These are phyloP conservation scores for Orchesella flavescens DNA, from an alignment of 2,888 invertebrate genomes.

Conservation along the genomic window DNA sequence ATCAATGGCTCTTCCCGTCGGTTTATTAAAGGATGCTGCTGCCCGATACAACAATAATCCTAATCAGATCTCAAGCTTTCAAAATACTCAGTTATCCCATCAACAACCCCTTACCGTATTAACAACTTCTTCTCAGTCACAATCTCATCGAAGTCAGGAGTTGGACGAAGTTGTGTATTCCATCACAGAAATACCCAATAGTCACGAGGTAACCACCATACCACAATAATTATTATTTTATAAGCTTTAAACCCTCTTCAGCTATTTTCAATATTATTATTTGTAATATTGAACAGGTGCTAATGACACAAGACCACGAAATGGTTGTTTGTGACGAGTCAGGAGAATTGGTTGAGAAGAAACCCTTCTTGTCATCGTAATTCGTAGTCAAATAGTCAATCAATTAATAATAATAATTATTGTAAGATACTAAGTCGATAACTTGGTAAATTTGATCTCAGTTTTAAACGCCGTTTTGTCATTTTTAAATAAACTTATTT, in stretches of 20 bases:
- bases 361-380: slow-evolving; percentile 17
- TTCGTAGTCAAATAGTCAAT: too few species aligned
- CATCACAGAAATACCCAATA: slow-evolving; percentile 58
- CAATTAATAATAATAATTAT: too few species aligned
- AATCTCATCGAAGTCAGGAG: slow-evolving; percentile 20
- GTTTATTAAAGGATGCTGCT: slow-evolving; percentile 11
- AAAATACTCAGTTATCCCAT: not conserved
- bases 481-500: too few species aligned
- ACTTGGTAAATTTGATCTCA: too few species aligned
- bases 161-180: slow-evolving; percentile 67
- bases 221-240: too few species aligned
- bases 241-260: too few species aligned
- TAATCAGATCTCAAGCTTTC: slow-evolving; percentile 11
- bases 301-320: not conserved
- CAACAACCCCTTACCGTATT: slow-evolving; percentile 61
- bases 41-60: not conserved
- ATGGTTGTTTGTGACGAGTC: slow-evolving; percentile 16
- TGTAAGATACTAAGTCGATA: too few species aligned
- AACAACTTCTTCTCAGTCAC: slow-evolving; percentile 35
- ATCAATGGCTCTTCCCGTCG: slow-evolving; percentile 33
- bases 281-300: slow-evolving; percentile 5
- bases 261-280: too few species aligned
- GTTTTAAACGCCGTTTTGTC: too few species aligned
- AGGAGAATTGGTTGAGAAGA: slow-evolving; percentile 11
- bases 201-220: slow-evolving; percentile 50